A percentile compares a stretch with the other conserved stretches of the same genome.
Conservation (phyloP, 2,113 vertebrate genomes). For the Mastomys natalensis region DNA sequence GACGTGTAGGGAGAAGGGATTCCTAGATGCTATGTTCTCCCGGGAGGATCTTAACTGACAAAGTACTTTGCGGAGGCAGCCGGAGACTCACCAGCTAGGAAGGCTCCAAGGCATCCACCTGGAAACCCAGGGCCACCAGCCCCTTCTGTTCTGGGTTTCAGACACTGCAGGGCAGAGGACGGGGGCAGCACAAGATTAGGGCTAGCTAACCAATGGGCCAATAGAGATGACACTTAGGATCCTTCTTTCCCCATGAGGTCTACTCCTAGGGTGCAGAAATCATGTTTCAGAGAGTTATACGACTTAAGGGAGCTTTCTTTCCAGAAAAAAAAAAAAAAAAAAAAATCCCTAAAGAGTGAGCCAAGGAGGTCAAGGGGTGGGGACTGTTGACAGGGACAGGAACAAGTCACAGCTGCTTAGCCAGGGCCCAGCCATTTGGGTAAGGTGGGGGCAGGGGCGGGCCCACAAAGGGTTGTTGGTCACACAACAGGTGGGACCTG, state of each 20-base stretch:
- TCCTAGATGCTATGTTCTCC: neutral
- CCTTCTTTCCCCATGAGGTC: rapidly evolving
- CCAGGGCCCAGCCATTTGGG: neutral
- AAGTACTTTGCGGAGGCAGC: neutral
- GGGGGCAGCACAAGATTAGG: neutral
- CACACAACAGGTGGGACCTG: conserved; percentile 63
- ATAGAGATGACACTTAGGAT: neutral
- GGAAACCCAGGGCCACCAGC: neutral
- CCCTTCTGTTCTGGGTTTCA: neutral
- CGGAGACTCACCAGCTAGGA: neutral
- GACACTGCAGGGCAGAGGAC: neutral
- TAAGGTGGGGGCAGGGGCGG: neutral
- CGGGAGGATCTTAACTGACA: neutral
- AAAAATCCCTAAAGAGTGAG: neutral
- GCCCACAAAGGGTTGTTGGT: neutral
- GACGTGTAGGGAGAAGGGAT: neutral
- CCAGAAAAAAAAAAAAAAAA: neutral
- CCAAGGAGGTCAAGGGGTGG: neutral
- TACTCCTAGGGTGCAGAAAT: neutral
- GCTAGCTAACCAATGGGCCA: neutral
- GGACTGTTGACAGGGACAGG: neutral
- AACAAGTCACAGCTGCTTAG: conserved; percentile 63
- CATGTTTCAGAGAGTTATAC: neutral
- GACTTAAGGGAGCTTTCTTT: neutral
- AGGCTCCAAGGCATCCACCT: neutral